phyloP scores from a whole-genome alignment of 2,888 invertebrate species.

The Flexamia atlantica region DNA sequence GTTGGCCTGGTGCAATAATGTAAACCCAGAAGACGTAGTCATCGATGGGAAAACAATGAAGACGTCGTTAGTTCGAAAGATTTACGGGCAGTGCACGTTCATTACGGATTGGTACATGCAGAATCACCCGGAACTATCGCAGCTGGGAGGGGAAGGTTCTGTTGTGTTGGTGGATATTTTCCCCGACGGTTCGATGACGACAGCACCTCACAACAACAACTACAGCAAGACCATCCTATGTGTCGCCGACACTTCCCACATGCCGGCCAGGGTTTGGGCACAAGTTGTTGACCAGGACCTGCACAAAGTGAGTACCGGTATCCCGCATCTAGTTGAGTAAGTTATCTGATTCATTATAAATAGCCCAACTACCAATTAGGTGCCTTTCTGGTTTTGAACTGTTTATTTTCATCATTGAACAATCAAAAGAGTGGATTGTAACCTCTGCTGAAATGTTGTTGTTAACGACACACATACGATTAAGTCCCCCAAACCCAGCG shows the following conservation, averaged over 20 bases:
- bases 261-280: conserved; percentile 76
- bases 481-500: too few species aligned
- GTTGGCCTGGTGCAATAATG: conserved; percentile 80
- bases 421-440: too few species aligned
- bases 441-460: too few species aligned
- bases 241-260: conserved; percentile 79
- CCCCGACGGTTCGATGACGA: conserved; percentile 79
- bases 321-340: too few species aligned
- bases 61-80: conserved; percentile 74
- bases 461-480: too few species aligned
- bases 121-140: conserved; percentile 76
- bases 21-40: conserved; percentile 66
- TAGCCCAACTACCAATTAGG: too few species aligned
- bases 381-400: too few species aligned
- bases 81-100: conserved; percentile 79
- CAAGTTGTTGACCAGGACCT: conserved; percentile 72
- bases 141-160: conserved; percentile 78
- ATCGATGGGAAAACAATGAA: conserved; percentile 65
- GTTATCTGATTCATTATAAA: too few species aligned
- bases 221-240: conserved; percentile 81
- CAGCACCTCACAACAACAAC: conserved; percentile 76
- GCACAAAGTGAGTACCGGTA: conserved; percentile 59
- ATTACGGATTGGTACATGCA: conserved; percentile 76
- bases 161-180: conserved; percentile 83
- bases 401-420: too few species aligned